phyloP scores from a whole-genome alignment of 2,797 vertebrate species.

The Synaphobranchus kaupii region DNA sequence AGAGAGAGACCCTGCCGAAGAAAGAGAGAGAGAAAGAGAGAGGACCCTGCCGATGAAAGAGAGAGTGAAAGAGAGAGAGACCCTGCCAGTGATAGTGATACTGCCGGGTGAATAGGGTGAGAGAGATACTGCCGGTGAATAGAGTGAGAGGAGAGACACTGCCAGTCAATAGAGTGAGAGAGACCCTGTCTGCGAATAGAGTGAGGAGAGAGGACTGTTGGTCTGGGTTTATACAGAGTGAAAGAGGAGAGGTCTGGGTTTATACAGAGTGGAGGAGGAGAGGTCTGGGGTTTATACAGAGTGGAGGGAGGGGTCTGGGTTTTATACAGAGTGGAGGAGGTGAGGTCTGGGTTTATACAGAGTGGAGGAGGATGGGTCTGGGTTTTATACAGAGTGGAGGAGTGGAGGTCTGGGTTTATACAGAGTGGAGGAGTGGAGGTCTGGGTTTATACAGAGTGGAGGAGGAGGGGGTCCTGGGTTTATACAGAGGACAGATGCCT shows the following conservation, averaged over 20 bases:
- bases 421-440: not conserved
- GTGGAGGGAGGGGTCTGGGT: not conserved
- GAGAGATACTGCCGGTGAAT: not conserved
- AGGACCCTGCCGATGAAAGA: not conserved
- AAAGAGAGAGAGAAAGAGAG: not conserved
- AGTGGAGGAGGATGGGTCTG: not conserved
- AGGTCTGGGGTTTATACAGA: not conserved
- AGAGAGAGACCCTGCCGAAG: not conserved
- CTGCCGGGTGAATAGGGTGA: no score
- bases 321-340: not conserved
- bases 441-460: not conserved
- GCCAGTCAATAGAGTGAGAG: slow-evolving; percentile 13
- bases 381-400: not conserved
- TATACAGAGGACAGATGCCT: not conserved
- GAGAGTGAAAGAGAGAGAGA: not conserved
- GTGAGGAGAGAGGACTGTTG: not conserved
- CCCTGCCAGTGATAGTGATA: no score
- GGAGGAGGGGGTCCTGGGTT: not conserved
- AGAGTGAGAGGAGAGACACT: not conserved
- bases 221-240: not conserved
- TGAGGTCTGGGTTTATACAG: not conserved
- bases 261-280: not conserved
- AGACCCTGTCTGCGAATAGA: not conserved
- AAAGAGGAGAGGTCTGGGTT: not conserved
- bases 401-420: not conserved